Conservation (phyloP, 2,888 invertebrate species). For the Aphodius sticticus region DNA sequence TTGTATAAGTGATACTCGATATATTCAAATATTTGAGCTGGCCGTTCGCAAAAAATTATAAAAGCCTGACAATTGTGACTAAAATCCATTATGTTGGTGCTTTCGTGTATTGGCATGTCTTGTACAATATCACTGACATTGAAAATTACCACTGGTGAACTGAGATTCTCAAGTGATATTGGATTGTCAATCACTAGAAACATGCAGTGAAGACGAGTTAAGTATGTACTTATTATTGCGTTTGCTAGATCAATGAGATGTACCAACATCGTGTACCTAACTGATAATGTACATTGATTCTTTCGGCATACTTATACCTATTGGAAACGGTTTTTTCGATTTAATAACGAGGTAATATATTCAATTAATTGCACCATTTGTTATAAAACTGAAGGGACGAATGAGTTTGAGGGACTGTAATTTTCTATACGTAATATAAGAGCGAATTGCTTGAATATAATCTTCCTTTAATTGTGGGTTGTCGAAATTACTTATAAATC, state of each 20-base stretch:
- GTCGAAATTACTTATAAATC: not conserved
- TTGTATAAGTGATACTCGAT: conserved; percentile 10
- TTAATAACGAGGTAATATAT: not conserved
- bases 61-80: conserved; percentile 12
- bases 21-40: conserved; percentile 11
- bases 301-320: not conserved
- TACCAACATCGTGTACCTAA: not conserved
- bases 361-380: not conserved
- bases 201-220: conserved; percentile 4
- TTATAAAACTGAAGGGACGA: not conserved
- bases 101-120: not conserved
- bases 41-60: conserved; percentile 10
- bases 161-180: not conserved
- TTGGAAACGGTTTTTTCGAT: not conserved
- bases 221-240: not conserved
- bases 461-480: not conserved
- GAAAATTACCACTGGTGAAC: conserved; percentile 7
- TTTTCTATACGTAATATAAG: no score
- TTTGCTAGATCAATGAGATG: not conserved
- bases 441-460: not conserved
- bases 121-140: conserved; percentile 5
- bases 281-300: not conserved
- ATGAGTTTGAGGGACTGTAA: not conserved
- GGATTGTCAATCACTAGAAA: conserved; percentile 16
- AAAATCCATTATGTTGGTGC: conserved; percentile 8